Conservation (phyloP, 2,888 invertebrate species). For the Rotaria socialis region DNA sequence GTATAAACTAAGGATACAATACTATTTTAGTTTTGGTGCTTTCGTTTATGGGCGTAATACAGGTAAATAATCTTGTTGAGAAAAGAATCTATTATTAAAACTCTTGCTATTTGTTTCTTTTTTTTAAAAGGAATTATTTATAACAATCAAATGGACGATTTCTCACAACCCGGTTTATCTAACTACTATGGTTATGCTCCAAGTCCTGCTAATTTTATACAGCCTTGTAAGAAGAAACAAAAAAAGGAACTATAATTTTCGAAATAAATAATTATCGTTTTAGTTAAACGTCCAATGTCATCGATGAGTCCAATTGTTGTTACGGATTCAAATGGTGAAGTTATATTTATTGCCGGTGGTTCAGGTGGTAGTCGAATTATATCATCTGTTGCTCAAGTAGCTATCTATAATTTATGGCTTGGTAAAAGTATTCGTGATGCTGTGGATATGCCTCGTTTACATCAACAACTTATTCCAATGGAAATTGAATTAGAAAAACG, state of each 20-base stretch:
- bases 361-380: slow-evolving; percentile 87
- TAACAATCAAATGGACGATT: slow-evolving; percentile 87
- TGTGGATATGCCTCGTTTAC: slow-evolving; percentile 43
- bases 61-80: slow-evolving; percentile 61
- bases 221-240: slow-evolving; percentile 62
- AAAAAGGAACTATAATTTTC: too few species aligned
- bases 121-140: slow-evolving; percentile 77
- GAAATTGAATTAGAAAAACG: slow-evolving; percentile 42
- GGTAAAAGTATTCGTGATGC: slow-evolving; percentile 37
- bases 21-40: slow-evolving; percentile 71
- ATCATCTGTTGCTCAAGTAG: slow-evolving; percentile 66
- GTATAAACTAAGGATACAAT: neutral
- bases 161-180: slow-evolving; percentile 57
- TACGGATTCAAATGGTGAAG: slow-evolving; percentile 65
- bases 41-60: slow-evolving; percentile 59
- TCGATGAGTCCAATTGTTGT: slow-evolving; percentile 81
- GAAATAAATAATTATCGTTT: too few species aligned
- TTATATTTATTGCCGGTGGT: slow-evolving; percentile 72
- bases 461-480: slow-evolving; percentile 44
- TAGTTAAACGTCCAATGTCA: slow-evolving; percentile 74
- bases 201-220: slow-evolving; percentile 76
- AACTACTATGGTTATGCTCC: slow-evolving; percentile 63
- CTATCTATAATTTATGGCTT: slow-evolving; percentile 41
- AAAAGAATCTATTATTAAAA: neutral
- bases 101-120: slow-evolving; percentile 56